phyloP scores from a whole-genome alignment of 2,888 invertebrate genomes.

The Acrocera orbiculus region DNA sequence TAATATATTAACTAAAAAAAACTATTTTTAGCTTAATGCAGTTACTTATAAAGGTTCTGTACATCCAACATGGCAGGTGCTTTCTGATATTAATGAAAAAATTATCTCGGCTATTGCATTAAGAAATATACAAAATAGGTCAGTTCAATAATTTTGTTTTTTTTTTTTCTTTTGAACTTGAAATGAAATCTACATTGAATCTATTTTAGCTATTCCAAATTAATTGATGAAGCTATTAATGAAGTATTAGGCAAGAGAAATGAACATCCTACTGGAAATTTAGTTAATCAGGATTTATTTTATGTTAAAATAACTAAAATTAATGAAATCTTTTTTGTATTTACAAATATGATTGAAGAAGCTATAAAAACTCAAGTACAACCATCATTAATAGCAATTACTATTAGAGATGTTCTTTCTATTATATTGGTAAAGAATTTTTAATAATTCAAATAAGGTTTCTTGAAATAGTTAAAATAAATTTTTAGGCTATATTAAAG shows the following conservation, averaged over 20 bases:
- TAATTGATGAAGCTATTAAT: slow-evolving; percentile 40
- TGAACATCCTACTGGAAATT: slow-evolving; percentile 30
- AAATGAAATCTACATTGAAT: too few relatives aligned
- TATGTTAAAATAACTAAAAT: slow-evolving; percentile 51
- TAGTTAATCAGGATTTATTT: slow-evolving; percentile 58
- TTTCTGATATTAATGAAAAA: slow-evolving; percentile 65
- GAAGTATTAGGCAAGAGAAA: slow-evolving; percentile 33
- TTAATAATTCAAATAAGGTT: slow-evolving; percentile 1
- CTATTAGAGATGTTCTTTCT: slow-evolving; percentile 39
- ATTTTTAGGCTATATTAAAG: slow-evolving; percentile 41
- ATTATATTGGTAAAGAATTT: slow-evolving; percentile 33
- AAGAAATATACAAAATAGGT: slow-evolving; percentile 38
- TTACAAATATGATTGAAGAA: slow-evolving; percentile 42
- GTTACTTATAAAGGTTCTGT: slow-evolving; percentile 22
- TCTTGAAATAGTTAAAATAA: slow-evolving; percentile 2
- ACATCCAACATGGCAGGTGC: slow-evolving; percentile 33
- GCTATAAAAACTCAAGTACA: slow-evolving; percentile 40
- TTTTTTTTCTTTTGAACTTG: too few relatives aligned
- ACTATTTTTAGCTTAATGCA: slow-evolving; percentile 19
- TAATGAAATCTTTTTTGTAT: slow-evolving; percentile 43
- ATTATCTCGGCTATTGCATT: slow-evolving; percentile 56
- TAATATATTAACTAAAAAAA: too few relatives aligned
- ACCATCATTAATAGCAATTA: slow-evolving; percentile 36
- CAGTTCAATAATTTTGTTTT: slow-evolving; percentile 3
- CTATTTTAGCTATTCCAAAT: slow-evolving; percentile 17